A percentile compares a stretch with the other conserved stretches of the same genome.
Conservation (phyloP, 2,888 invertebrate genomes). For the Andrena camellia region DNA sequence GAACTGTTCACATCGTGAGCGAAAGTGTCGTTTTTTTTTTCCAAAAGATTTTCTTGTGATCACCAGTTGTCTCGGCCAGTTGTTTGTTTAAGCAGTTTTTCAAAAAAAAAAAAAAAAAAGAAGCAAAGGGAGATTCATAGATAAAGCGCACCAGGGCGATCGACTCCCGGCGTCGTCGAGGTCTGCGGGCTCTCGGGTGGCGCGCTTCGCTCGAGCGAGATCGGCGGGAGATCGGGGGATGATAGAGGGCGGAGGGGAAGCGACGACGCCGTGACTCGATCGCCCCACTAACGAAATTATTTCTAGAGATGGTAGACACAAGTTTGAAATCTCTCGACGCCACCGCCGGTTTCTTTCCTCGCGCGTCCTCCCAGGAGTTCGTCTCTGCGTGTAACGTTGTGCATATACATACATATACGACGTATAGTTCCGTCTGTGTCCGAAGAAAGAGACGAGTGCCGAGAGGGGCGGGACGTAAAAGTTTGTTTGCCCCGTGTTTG, state of each 20-base stretch:
- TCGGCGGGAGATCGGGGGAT: not conserved
- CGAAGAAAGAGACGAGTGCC: constrained; percentile 53
- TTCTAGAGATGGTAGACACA: constrained; percentile 83
- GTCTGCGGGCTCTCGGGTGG: not conserved
- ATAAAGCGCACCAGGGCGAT: constrained; percentile 64
- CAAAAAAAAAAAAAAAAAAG: constrained; percentile 7
- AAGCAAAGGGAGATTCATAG: constrained; percentile 66
- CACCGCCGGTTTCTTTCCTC: constrained; percentile 52
- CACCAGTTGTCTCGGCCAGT: constrained; percentile 68
- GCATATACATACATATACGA: constrained; percentile 35
- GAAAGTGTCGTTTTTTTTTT: constrained; percentile 54
- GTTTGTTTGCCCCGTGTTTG: constrained; percentile 56
- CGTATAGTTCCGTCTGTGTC: constrained; percentile 37
- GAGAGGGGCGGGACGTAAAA: constrained; percentile 50
- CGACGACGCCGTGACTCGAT: constrained; percentile 58
- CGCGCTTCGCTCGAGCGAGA: not conserved
- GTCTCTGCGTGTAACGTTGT: constrained; percentile 19
- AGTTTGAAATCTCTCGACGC: constrained; percentile 81
- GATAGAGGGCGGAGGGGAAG: too few relatives aligned
- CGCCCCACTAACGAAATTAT: constrained; percentile 65
- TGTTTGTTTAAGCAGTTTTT: constrained; percentile 70
- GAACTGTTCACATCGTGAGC: constrained; percentile 19
- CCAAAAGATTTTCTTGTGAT: constrained; percentile 67
- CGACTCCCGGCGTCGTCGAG: constrained; percentile 46
- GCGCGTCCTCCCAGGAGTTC: constrained; percentile 39